These are phyloP conservation scores for Acrocephalus arundinaceus DNA, from an alignment of 2,113 vertebrate genomes.

Conservation along the genomic window DNA sequence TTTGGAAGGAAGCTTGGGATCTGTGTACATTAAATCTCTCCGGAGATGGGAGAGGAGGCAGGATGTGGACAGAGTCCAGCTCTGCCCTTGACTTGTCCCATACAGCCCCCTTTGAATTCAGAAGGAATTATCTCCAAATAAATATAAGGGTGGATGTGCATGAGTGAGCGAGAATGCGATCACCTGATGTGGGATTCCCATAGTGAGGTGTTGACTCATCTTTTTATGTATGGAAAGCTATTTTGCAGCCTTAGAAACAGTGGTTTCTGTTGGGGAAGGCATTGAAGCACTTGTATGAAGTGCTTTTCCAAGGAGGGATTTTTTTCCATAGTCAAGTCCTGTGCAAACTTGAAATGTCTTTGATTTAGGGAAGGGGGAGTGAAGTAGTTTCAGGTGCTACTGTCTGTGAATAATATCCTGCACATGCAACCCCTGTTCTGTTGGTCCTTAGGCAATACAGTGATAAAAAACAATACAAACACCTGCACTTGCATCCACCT, in stretches of 20 bases:
- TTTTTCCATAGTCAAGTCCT: neutral
- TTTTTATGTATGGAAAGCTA: neutral
- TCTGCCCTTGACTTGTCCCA: neutral
- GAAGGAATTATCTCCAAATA: neutral
- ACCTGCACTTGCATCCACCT: constrained; percentile 13
- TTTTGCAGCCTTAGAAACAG: constrained; percentile 5
- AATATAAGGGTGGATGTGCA: neutral
- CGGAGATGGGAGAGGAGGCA: neutral
- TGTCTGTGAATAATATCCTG: neutral
- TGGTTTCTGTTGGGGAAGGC: neutral
- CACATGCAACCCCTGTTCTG: neutral
- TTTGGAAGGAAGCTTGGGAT: neutral
- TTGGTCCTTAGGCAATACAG: neutral
- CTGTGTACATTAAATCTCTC: neutral
- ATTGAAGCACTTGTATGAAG: neutral
- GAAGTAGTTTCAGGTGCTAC: constrained; percentile 7
- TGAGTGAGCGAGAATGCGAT: neutral
- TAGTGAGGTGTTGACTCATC: neutral
- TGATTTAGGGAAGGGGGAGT: neutral
- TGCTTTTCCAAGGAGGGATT: neutral
- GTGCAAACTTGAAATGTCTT: constrained; percentile 41
- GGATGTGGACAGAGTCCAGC: neutral
- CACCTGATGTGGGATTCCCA: neutral
- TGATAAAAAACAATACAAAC: neutral
- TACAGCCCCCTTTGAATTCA: neutral